phyloP scores from a whole-genome alignment of 2,888 invertebrate species.

The Clepsis dumicolana region DNA sequence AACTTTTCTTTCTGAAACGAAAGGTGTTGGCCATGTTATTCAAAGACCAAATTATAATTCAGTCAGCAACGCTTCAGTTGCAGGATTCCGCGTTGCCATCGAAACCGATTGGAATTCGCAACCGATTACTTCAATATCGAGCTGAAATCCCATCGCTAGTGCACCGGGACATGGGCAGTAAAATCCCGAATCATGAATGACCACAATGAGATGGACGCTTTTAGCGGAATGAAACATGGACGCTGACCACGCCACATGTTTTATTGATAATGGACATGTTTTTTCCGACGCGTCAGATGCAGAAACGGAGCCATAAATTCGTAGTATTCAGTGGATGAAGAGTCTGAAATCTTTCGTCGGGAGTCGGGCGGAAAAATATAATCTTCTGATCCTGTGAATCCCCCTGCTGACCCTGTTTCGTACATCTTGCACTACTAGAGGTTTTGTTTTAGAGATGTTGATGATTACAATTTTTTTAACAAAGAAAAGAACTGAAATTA shows the following conservation, averaged over 20 bases:
- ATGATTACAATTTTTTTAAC: neutral
- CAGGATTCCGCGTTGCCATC: neutral
- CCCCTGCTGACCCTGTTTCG: too few species aligned
- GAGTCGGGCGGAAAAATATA: neutral
- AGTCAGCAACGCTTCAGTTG: neutral
- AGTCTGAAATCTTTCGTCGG: neutral
- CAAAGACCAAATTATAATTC: neutral
- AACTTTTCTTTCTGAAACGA: neutral
- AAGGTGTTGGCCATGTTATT: neutral
- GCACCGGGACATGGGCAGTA: conserved; percentile 24
- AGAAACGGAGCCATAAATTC: neutral
- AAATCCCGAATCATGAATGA: conserved; percentile 68
- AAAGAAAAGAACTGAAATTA: neutral
- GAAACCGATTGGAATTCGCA: neutral
- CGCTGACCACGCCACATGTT: conserved; percentile 64
- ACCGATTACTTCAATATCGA: conserved; percentile 9
- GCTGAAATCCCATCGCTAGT: conserved; percentile 10
- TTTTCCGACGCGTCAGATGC: conserved; percentile 46
- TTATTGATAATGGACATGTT: conserved; percentile 68
- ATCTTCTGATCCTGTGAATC: neutral
- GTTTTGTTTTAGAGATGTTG: neutral
- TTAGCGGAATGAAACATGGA: conserved; percentile 79
- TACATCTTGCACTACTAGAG: neutral
- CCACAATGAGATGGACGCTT: conserved; percentile 81
- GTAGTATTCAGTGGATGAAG: neutral